Conservation (phyloP, 1,140 invertebrate genomes). For the Triops cancriformis region DNA sequence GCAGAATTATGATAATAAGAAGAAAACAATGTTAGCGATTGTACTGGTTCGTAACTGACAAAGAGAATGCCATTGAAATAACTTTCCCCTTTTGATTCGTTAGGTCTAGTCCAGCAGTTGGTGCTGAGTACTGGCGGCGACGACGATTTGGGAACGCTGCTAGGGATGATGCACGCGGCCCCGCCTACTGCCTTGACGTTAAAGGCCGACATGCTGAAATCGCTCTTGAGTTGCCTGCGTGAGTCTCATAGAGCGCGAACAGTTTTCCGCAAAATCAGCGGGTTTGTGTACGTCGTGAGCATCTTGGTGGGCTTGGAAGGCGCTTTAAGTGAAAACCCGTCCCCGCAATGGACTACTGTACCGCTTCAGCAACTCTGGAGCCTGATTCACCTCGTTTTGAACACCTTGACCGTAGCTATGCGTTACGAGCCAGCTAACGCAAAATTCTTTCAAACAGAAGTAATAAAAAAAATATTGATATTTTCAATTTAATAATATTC, state of each 20-base stretch:
- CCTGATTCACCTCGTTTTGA: conserved; percentile 81
- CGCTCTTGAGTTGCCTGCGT: conserved; percentile 73
- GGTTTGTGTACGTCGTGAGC: conserved; percentile 95
- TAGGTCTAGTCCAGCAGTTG: conserved; percentile 70
- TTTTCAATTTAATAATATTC: conserved; percentile 31
- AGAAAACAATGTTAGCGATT: no score
- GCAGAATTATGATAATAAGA: no score
- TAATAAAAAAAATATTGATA: no score
- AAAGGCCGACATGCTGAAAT: conserved; percentile 84
- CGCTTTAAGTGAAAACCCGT: conserved; percentile 47
- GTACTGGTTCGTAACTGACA: no score
- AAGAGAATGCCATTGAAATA: no score
- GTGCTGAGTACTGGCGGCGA: conserved; percentile 84
- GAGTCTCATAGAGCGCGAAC: conserved; percentile 93
- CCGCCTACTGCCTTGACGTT: conserved; percentile 65
- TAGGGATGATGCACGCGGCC: conserved; percentile 80
- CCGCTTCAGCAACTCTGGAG: conserved; percentile 52
- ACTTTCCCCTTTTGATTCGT: conserved; percentile 18
- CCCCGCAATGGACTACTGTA: conserved; percentile 38
- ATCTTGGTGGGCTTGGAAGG: conserved; percentile 88
- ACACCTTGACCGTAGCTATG: conserved; percentile 94
- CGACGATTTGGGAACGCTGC: conserved; percentile 85
- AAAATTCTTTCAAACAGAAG: conserved; percentile 94
- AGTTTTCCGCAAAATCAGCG: conserved; percentile 89
- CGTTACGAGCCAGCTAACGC: conserved; percentile 98